phyloP scores from a whole-genome alignment of 1,140 invertebrate species.

The Dendrolimus kikuchii region DNA sequence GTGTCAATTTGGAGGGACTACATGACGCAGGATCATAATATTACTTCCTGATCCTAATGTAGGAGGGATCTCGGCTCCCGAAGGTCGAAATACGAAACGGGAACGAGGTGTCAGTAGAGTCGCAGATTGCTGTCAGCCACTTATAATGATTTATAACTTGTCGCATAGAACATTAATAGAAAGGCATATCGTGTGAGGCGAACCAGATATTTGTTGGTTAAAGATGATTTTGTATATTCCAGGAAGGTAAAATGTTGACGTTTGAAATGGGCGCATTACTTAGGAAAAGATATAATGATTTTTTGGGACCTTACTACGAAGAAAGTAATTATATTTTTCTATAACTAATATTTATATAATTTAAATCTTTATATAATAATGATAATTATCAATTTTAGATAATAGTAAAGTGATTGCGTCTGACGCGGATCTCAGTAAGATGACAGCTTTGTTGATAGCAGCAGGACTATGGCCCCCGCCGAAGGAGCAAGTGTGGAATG shows the following conservation, averaged over 20 bases:
- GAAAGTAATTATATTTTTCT: slow-evolving; percentile 35
- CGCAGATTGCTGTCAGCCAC: slow-evolving; percentile 42
- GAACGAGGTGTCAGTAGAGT: slow-evolving; percentile 42
- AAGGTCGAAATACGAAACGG: slow-evolving; percentile 53
- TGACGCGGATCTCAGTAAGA: slow-evolving; percentile 81
- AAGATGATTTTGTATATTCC: slow-evolving; percentile 22
- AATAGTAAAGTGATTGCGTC: slow-evolving; percentile 75
- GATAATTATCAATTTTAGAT: slow-evolving; percentile 28
- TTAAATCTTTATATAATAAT: slow-evolving; percentile 33
- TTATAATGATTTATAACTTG: slow-evolving; percentile 63
- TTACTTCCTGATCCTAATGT: slow-evolving; percentile 41
- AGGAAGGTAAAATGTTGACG: slow-evolving; percentile 75
- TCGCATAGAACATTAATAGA: slow-evolving; percentile 25
- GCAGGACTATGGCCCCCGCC: slow-evolving; percentile 79
- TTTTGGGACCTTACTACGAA: slow-evolving; percentile 72
- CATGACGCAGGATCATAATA: slow-evolving; percentile 30
- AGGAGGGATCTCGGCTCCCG: slow-evolving; percentile 33
- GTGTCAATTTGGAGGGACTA: slow-evolving; percentile 15
- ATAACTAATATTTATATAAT: slow-evolving; percentile 1
- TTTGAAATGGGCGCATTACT: slow-evolving; percentile 75
- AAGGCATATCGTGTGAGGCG: slow-evolving; percentile 10
- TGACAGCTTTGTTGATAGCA: slow-evolving; percentile 81
- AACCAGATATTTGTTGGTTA: neutral
- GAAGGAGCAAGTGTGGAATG: slow-evolving; percentile 74
- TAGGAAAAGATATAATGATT: slow-evolving; percentile 72